phyloP scores from a whole-genome alignment of 64 coral and sea anemone genomes.

The Orbicella faveolata region DNA sequence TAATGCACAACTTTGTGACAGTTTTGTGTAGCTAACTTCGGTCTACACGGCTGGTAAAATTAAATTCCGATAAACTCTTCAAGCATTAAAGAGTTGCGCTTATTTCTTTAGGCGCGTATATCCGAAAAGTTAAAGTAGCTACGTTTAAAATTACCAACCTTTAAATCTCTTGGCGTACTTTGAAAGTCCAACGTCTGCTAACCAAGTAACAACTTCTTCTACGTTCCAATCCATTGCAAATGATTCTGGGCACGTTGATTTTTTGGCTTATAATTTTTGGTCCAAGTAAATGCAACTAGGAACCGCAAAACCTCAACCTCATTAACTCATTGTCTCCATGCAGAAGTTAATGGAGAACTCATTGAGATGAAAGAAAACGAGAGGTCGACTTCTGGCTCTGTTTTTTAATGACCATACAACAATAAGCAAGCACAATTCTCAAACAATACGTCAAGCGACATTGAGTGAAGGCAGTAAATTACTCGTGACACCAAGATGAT shows the following conservation, averaged over 20 bases:
- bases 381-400: neutral
- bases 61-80: neutral
- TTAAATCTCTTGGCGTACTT: conserved; percentile 45
- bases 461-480: neutral
- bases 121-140: neutral
- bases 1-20: too few relatives aligned
- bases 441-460: conserved; percentile 5
- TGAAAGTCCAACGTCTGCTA: conserved; percentile 29
- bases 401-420: neutral
- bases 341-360: conserved; percentile 8
- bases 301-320: conserved; percentile 44
- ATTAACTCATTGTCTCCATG: conserved; percentile 30
- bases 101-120: neutral
- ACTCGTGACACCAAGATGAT: neutral
- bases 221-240: conserved; percentile 35
- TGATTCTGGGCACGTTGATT: neutral
- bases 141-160: neutral
- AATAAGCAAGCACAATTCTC: neutral
- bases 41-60: neutral
- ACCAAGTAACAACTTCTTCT: conserved; percentile 23
- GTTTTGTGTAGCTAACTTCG: too few relatives aligned
- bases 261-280: neutral
- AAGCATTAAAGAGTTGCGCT: neutral
- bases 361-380: neutral
- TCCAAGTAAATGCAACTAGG: neutral